A percentile compares a stretch with the other conserved stretches of the same genome.
phyloP scores from a whole-genome alignment of 2,888 invertebrate genomes.

The Drosophila peninsularis region DNA sequence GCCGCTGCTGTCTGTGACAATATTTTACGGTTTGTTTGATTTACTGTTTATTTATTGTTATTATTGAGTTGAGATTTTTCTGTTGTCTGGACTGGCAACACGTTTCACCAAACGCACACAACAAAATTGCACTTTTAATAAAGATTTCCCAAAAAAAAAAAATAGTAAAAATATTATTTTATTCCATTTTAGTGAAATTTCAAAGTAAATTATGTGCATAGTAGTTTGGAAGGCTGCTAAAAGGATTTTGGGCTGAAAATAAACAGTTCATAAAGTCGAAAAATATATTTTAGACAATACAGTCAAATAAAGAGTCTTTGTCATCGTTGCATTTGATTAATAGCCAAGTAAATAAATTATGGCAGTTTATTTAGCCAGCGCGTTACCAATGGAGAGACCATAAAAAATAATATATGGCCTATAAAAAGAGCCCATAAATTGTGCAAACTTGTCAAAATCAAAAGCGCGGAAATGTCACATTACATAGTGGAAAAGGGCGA shows the following conservation, averaged over 20 bases:
- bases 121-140: slow-evolving; percentile 23
- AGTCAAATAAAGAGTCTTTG: slow-evolving; percentile 30
- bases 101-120: slow-evolving; percentile 24
- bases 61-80: slow-evolving; percentile 55
- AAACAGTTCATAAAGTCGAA: slow-evolving; percentile 16
- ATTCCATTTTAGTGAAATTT: slow-evolving; percentile 19
- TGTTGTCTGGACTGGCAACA: slow-evolving; percentile 32
- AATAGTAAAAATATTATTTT: slow-evolving; percentile 10
- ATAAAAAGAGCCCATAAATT: slow-evolving; percentile 61
- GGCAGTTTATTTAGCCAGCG: slow-evolving; percentile 60
- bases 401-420: slow-evolving; percentile 53
- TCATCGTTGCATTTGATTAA: slow-evolving; percentile 65
- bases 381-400: slow-evolving; percentile 29
- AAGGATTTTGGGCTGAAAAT: not conserved
- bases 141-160: slow-evolving; percentile 8
- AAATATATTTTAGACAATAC: slow-evolving; percentile 26
- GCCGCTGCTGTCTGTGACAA: slow-evolving; percentile 59
- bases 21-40: slow-evolving; percentile 60
- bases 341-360: slow-evolving; percentile 65
- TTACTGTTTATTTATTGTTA: slow-evolving; percentile 61
- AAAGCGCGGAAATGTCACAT: slow-evolving; percentile 66
- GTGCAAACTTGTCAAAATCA: slow-evolving; percentile 67
- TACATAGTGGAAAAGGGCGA: slow-evolving; percentile 21
- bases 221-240: not conserved
- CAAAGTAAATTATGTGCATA: slow-evolving; percentile 7